Evolutionary conservation across 2,797 vertebrate species (phyloP).

Genomic region (Ctenopoma multispine): DNA sequence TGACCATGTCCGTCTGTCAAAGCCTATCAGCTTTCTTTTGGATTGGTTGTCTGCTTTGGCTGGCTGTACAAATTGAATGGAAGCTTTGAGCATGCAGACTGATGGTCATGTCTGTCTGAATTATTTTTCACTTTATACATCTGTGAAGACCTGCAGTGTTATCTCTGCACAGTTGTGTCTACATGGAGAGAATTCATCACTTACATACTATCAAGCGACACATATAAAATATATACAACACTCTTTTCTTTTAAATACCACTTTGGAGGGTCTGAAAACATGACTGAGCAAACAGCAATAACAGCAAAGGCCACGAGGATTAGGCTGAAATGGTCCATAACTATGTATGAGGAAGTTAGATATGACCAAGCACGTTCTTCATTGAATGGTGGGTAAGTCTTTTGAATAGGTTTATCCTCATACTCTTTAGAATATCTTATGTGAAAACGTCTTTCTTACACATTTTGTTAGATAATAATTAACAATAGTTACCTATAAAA

Average conservation of each 20-base stretch:
- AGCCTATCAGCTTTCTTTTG: slow-evolving; percentile 54
- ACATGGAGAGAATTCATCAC: neutral
- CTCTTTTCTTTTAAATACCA: slow-evolving; percentile 43
- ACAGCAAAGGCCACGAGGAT: slow-evolving; percentile 69
- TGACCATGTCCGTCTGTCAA: slow-evolving; percentile 49
- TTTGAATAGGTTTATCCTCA: slow-evolving; percentile 45
- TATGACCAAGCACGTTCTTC: slow-evolving; percentile 73
- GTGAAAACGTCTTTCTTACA: slow-evolving; percentile 25
- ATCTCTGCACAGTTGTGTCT: slow-evolving; percentile 28
- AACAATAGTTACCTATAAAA: neutral
- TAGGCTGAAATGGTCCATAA: slow-evolving; percentile 71
- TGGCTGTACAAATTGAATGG: slow-evolving; percentile 51
- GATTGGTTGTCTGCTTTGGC: slow-evolving; percentile 53
- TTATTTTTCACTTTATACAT: slow-evolving; percentile 37
- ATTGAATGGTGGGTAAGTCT: slow-evolving; percentile 48
- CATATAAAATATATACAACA: slow-evolving; percentile 20
- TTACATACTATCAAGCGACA: slow-evolving; percentile 27
- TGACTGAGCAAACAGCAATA: slow-evolving; percentile 56
- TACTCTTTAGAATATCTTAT: slow-evolving; percentile 42
- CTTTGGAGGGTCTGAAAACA: slow-evolving; percentile 35
- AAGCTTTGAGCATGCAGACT: slow-evolving; percentile 54
- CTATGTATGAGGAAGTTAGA: slow-evolving; percentile 80
- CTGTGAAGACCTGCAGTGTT: slow-evolving; percentile 24
- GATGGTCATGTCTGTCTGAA: slow-evolving; percentile 50
- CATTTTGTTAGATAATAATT: neutral